Evolutionary conservation across 2,888 invertebrate species (phyloP).

Genomic region (Cephus pygmeus): DNA sequence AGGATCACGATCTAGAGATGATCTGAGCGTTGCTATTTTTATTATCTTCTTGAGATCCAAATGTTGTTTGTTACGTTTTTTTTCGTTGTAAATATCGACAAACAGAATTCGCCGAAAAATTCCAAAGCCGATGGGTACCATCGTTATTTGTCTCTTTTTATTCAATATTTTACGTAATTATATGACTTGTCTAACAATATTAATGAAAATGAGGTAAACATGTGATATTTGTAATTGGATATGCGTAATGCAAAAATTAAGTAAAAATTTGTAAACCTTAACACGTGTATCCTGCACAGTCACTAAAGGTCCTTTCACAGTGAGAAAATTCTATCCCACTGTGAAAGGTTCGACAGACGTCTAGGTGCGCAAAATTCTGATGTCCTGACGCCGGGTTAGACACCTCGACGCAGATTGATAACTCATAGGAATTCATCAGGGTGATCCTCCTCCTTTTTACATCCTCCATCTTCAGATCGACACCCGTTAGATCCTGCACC

Average conservation of each 20-base stretch:
- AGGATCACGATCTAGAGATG: conserved; percentile 55
- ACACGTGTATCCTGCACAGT: background rate
- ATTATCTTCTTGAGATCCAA: conserved; percentile 1
- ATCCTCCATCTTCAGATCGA: background rate
- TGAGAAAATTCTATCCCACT: background rate
- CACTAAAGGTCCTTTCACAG: background rate
- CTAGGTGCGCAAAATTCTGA: background rate
- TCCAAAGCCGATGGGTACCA: background rate
- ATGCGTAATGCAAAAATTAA: background rate
- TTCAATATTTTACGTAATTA: background rate
- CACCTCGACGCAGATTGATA: conserved; percentile 6
- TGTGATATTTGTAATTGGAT: background rate
- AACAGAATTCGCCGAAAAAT: background rate
- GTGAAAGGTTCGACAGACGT: background rate
- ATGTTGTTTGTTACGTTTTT: background rate
- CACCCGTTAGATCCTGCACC: background rate
- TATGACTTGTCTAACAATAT: background rate
- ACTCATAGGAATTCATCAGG: conserved; percentile 3
- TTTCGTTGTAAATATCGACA: background rate
- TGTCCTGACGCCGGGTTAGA: background rate
- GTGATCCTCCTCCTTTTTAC: background rate
- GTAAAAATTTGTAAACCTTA: background rate
- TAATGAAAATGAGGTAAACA: background rate
- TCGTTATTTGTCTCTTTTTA: background rate
- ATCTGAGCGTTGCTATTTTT: conserved; percentile 45